Percentiles rank a stretch among this genome's conserved stretches.
phyloP scores from a whole-genome alignment of 2,888 invertebrate species.

The Xestia rhomboidea region DNA sequence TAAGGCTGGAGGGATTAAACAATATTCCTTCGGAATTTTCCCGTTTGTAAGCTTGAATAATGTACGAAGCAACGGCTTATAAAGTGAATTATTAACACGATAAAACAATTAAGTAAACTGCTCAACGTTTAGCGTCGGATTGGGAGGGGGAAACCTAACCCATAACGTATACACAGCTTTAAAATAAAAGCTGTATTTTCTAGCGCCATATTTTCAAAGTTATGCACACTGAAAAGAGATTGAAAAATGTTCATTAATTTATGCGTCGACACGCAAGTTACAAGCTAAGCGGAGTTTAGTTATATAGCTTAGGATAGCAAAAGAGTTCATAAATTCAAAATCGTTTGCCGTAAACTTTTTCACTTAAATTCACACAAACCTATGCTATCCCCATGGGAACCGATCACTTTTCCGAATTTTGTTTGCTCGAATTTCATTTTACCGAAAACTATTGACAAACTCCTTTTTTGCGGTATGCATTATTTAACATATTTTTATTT shows the following conservation, averaged over 20 bases:
- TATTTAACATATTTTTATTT: too few relatives aligned
- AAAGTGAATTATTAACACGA: constrained; percentile 22
- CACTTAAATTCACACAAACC: background rate
- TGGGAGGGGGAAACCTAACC: background rate
- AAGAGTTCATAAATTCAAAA: constrained; percentile 4
- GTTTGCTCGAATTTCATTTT: too few relatives aligned
- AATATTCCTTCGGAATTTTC: constrained; percentile 6
- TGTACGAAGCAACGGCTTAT: constrained; percentile 3
- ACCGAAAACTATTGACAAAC: too few relatives aligned
- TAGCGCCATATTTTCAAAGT: background rate
- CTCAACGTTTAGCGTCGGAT: constrained; percentile 17
- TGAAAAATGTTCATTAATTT: constrained; percentile 10
- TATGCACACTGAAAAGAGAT: constrained; percentile 14
- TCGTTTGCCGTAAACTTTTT: background rate
- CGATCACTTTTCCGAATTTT: too few relatives aligned
- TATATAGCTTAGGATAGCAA: background rate
- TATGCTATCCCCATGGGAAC: background rate
- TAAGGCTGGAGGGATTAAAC: constrained; percentile 5
- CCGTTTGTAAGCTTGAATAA: constrained; percentile 14
- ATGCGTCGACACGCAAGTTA: constrained; percentile 19
- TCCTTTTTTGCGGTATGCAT: too few relatives aligned
- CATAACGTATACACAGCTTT: background rate
- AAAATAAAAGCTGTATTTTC: constrained; percentile 20
- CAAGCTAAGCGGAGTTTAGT: background rate
- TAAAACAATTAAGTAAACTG: constrained; percentile 41